Conservation (phyloP, 2,888 invertebrate species). For the Euproctis similis region DNA sequence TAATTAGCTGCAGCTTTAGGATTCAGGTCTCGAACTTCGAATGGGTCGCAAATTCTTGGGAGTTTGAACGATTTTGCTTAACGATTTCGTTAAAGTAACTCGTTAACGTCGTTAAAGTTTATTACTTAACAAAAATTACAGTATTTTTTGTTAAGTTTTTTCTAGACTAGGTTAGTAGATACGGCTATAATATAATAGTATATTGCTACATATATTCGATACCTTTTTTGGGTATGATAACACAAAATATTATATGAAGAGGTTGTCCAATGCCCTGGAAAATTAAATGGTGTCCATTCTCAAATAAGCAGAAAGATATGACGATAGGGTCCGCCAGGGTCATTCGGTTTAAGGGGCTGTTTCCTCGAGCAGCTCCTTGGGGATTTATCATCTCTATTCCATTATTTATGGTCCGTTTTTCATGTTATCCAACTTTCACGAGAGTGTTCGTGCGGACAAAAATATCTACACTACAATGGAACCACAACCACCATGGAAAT, state of each 20-base stretch:
- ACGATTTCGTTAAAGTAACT: no score
- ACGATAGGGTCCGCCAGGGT: conserved; percentile 20
- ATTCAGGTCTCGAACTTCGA: conserved; percentile 10
- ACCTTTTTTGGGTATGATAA: background rate
- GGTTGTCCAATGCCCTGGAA: conserved; percentile 34
- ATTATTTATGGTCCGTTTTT: conserved; percentile 18
- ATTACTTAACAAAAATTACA: no score
- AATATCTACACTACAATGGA: no score
- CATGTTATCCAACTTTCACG: conserved; percentile 15
- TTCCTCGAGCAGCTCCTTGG: conserved; percentile 14
- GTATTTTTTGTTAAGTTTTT: no score
- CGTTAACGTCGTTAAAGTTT: no score
- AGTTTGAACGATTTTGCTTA: no score
- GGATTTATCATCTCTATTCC: conserved; percentile 23
- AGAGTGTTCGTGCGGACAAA: no score
- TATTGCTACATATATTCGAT: no score
- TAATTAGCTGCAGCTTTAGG: conserved; percentile 19
- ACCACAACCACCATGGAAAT: no score
- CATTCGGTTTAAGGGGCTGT: conserved; percentile 18
- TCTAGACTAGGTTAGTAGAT: no score
- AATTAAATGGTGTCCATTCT: conserved; percentile 33
- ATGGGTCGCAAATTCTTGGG: conserved; percentile 3
- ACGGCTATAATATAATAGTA: no score
- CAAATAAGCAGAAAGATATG: conserved; percentile 30
- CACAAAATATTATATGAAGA: conserved; percentile 22